Evolutionary conservation across 2,113 vertebrate species (phyloP).

Genomic region (Baryphthengus martii): DNA sequence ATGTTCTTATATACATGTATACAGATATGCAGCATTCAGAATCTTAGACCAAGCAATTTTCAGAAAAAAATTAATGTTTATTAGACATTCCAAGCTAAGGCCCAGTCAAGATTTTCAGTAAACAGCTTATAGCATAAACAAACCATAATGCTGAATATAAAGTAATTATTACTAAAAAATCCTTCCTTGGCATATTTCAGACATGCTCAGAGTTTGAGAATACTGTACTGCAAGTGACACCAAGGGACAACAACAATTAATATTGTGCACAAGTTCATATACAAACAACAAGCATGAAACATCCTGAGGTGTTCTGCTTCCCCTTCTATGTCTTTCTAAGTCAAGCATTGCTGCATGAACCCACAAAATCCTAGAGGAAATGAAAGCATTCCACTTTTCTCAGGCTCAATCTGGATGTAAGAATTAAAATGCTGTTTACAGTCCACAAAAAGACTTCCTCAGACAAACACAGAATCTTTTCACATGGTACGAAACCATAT

Average conservation of each 20-base stretch:
- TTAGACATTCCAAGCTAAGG: neutral
- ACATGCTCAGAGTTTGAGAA: neutral
- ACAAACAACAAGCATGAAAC: neutral
- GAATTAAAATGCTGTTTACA: neutral
- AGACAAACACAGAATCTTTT: neutral
- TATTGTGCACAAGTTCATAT: neutral
- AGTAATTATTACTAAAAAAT: neutral
- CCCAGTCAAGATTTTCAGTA: neutral
- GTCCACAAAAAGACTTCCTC: neutral
- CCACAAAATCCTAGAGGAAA: neutral
- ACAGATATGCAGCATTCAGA: neutral
- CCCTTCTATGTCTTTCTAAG: neutral
- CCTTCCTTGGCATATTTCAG: neutral
- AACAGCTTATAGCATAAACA: neutral
- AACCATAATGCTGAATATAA: neutral
- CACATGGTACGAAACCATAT: neutral
- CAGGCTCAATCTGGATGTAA: neutral
- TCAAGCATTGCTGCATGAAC: neutral
- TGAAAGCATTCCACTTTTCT: neutral
- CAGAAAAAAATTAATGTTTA: neutral
- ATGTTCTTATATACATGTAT: neutral
- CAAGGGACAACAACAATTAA: neutral
- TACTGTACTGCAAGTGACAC: neutral
- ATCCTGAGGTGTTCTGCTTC: neutral
- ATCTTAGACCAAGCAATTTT: neutral